Base-by-base conservation (phyloP, 2,888 invertebrate genomes). In the Diplazon laetatorius region DNA sequence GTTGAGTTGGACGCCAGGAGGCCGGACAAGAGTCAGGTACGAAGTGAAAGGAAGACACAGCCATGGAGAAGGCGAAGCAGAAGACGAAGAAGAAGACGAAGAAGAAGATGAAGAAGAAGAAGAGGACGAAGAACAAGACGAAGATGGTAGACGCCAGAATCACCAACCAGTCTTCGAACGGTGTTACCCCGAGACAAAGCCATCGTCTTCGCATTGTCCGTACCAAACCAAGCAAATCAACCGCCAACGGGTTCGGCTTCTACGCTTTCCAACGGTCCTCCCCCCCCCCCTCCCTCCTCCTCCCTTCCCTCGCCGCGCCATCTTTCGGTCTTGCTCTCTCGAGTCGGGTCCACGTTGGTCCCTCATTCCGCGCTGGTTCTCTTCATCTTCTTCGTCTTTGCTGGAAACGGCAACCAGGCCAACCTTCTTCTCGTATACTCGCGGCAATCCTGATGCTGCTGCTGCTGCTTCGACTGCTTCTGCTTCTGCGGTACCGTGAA, bases 171-270 rank as follows among this genome's bases (percentile, higher is more conserved):
- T 81, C 84, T 85, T 87, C 85, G 88, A 87, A 85, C 85, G 86
- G 84, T 84, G 85, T 87, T 86, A 86, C 86, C 84, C 82, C 85
- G 85, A 88, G 88, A 88, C 89, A 89, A 89, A 88, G 87, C 88
- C 87, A 85, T 85, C 85, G 84, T 85, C 86, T 85, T 82, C 82
- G 85, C 85, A 89, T 88, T 89, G 89, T 89, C 87, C 87, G 81
- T 73, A 73, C 82, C 86, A 87, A 89, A 87, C 87, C 87, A 85
- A 87, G 87, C 87, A 89, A 89, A 89, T 89, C 89, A 87, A 88
- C 88, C 86, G 80, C 85, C 86, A 85, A 85, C 83, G 82, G n/a
- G 55, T 78, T 80, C 71, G 48, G 62, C 66, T 81, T 80, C 66
- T 66, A 42, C 63, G 48, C 57, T 73, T 73, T 70, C 46, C 73